Evolutionary conservation across 2,797 vertebrate species (phyloP).

Genomic region (Cossypha polioptera): DNA sequence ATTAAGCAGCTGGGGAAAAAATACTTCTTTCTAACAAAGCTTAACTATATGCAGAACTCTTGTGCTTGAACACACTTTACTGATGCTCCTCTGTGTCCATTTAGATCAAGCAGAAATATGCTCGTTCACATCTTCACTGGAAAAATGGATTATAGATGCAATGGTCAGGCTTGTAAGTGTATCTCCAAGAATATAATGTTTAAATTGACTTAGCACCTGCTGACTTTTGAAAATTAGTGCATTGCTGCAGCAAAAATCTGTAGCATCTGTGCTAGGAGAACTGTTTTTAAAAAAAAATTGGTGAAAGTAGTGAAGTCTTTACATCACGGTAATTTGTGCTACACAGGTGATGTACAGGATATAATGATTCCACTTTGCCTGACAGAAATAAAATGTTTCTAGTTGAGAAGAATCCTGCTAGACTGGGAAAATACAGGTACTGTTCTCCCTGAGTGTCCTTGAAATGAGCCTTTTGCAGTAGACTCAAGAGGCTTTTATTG

Average conservation of each 20-base stretch:
- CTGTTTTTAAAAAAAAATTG: neutral
- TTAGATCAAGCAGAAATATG: neutral
- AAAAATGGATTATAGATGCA: neutral
- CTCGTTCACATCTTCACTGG: neutral
- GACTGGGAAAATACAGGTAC: neutral
- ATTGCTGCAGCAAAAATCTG: neutral
- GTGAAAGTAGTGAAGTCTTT: neutral
- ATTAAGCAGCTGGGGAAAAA: neutral
- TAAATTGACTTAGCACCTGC: neutral
- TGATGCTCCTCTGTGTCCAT: neutral
- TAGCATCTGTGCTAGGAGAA: neutral
- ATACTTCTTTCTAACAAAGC: neutral
- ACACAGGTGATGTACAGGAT: fast-evolving
- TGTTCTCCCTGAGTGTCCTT: neutral
- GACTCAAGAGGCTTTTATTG: neutral
- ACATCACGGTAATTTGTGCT: neutral
- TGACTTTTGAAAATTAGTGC: neutral
- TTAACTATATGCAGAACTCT: neutral
- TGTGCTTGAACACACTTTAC: neutral
- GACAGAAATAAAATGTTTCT: neutral
- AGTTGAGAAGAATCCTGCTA: neutral
- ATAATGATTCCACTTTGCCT: neutral
- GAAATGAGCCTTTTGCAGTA: neutral
- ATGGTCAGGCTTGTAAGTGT: neutral
- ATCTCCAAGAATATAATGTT: neutral